Base-by-base conservation (phyloP, 2,113 vertebrate genomes). In the Melozone crissalis region DNA sequence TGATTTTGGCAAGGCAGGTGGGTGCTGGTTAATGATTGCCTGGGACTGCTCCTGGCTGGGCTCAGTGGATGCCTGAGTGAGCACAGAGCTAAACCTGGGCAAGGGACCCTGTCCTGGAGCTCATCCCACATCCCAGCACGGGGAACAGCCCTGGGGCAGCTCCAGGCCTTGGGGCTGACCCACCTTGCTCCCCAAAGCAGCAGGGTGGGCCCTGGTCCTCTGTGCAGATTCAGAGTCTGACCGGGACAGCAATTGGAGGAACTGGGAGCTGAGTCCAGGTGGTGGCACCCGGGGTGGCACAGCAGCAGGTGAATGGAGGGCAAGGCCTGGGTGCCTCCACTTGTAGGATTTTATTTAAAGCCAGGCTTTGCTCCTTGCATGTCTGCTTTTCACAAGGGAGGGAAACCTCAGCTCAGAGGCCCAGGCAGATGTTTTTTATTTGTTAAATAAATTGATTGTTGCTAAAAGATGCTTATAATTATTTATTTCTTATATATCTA, bases 11-110 rank as follows among this genome's bases (percentile, higher is more conserved):
- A 5, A 4, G 47, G 57, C 83, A 35, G 72, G 47, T 21, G 69
- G 54, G 7, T 57, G 69, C 39, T 82, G 63, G 67, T 95, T 94
- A 96, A 95, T 94, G 84, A 95, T 95, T 95, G 71, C 23, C 31
- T 0, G 2, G 35, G 26, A 10, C 54, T 61, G 66, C 80, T 66
- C 37, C 10, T 23, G 47, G 1, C 47, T n/a, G 35, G 21, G 23
- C n/a, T 55, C 1, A 4, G 61, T 4, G 2, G 24, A 7, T 21
- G 74, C 58, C 49, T 54, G 78, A 49, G 52, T 0, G 4, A 87
- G 81, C 78, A 28, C 1, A 0, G 89, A 81, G 89, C 59, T 2
- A 5, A 35, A 2, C 15, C 69, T 10, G 81, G 35, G 17, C 1
- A 1, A 4, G 44, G 43, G 15, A 61, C 19, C 59, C 2, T 0